These are phyloP conservation scores for Hippopotamyrus pictus DNA, from an alignment of 2,797 vertebrate species.

Conservation along the genomic window DNA sequence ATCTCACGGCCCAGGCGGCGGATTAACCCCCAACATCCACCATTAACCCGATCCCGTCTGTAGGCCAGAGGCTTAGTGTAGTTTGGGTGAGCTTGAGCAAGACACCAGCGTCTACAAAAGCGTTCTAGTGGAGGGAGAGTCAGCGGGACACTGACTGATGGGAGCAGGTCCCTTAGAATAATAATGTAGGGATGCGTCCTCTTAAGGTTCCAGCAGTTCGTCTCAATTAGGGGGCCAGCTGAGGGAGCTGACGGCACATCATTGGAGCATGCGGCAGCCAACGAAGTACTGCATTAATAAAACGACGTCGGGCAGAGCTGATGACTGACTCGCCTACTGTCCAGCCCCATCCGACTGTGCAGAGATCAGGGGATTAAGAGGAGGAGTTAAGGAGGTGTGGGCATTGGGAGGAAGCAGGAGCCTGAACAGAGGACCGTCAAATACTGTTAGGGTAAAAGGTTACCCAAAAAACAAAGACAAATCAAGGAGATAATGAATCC, in stretches of 20 bases:
- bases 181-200: background rate
- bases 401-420: background rate
- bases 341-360: background rate
- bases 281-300: background rate
- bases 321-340: background rate
- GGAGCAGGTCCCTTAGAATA: background rate
- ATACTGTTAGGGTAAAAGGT: background rate
- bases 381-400: background rate
- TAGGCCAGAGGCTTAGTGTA: background rate
- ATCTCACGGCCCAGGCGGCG: conserved; percentile 8
- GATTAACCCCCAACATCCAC: conserved; percentile 9
- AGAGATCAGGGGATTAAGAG: background rate
- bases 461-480: background rate
- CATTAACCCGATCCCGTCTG: background rate
- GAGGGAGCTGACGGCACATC: background rate
- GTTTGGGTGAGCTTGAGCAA: background rate
- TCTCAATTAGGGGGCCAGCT: background rate
- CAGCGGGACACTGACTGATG: background rate
- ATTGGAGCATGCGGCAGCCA: background rate
- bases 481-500: background rate
- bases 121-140: background rate
- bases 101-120: background rate
- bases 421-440: background rate
- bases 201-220: background rate
- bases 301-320: background rate